These are phyloP conservation scores for Drosophila suzukii DNA, from an alignment of 1,140 invertebrate genomes.

Conservation along the genomic window DNA sequence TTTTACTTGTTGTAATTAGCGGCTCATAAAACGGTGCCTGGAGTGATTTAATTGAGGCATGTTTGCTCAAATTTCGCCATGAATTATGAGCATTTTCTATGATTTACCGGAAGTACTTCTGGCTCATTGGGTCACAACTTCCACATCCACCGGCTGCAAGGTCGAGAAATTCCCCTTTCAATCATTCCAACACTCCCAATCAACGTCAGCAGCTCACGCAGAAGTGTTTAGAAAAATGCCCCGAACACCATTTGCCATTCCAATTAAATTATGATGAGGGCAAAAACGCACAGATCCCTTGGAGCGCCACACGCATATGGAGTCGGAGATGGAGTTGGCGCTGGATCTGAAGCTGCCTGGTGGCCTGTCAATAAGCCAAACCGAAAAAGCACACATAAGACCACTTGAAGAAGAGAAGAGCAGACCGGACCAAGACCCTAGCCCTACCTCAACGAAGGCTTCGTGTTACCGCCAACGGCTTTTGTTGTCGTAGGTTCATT, in stretches of 20 bases:
- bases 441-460: conserved; percentile 39
- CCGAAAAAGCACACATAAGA: background rate
- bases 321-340: background rate
- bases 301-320: conserved; percentile 48
- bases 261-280: conserved; percentile 55
- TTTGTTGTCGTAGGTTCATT: conserved; percentile 80
- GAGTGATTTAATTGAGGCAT: conserved; percentile 39
- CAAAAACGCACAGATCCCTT: conserved; percentile 37
- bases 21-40: conserved; percentile 40
- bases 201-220: conserved; percentile 55
- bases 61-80: conserved; percentile 31
- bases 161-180: conserved; percentile 7
- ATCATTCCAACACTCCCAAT: conserved; percentile 14
- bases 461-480: conserved; percentile 63
- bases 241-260: conserved; percentile 27
- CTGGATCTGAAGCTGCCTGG: conserved; percentile 5
- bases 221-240: conserved; percentile 50
- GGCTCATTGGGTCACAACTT: conserved; percentile 31
- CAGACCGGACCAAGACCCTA: conserved; percentile 7
- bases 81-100: conserved; percentile 28
- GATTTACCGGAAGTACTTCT: conserved; percentile 20
- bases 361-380: conserved; percentile 49
- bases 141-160: conserved; percentile 4
- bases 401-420: conserved; percentile 1
- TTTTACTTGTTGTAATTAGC: conserved; percentile 60